Conservation (phyloP, 2,797 vertebrate species). For the Myiotriccus ornatus region DNA sequence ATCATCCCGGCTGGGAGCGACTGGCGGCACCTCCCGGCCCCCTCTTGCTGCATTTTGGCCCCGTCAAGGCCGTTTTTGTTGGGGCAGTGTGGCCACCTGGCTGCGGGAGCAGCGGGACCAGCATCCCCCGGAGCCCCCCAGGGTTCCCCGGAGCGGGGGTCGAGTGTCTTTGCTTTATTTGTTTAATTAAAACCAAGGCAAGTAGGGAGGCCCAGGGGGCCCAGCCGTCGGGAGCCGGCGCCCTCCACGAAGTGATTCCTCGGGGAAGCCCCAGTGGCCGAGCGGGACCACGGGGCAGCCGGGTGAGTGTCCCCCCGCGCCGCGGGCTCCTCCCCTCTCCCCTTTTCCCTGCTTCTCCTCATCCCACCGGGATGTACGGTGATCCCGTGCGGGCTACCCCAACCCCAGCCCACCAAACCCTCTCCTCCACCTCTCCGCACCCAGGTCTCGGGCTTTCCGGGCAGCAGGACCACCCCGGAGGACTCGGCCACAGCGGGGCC, state of each 20-base stretch:
- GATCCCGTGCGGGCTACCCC: background rate
- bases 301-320: slow-evolving; percentile 1
- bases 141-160: background rate
- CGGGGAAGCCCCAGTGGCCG: background rate
- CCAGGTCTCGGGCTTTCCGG: slow-evolving; percentile 24
- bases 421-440: background rate
- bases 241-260: background rate
- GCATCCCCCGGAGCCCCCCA: background rate
- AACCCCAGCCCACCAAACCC: background rate
- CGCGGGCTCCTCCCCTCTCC: background rate
- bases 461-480: slow-evolving; percentile 8
- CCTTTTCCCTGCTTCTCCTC: background rate
- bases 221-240: background rate
- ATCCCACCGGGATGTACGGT: accelerated
- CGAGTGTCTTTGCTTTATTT: slow-evolving; percentile 6
- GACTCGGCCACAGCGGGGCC: background rate
- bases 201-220: background rate
- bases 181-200: slow-evolving; percentile 33
- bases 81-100: background rate
- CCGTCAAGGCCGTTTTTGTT: background rate
- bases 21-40: background rate
- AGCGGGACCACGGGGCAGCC: background rate
- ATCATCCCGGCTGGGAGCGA: accelerated
- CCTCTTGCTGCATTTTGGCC: background rate
- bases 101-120: background rate